These are phyloP conservation scores for Drosophila littoralis DNA, from an alignment of 1,140 invertebrate species.

Conservation along the genomic window DNA sequence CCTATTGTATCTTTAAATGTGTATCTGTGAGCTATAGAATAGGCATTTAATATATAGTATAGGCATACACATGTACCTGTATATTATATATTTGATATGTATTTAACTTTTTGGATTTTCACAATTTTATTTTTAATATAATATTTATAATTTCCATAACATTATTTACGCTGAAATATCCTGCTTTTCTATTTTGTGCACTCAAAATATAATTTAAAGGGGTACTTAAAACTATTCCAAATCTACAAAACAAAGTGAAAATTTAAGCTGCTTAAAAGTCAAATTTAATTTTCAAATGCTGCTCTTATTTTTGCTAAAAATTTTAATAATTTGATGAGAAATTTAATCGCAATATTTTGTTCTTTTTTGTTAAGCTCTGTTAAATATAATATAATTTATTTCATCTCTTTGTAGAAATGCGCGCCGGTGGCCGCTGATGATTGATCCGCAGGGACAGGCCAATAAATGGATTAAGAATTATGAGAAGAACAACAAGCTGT, in stretches of 20 bases:
- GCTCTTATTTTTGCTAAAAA: too few relatives aligned
- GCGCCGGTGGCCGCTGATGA: constrained; percentile 95
- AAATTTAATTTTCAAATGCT: too few relatives aligned
- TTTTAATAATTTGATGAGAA: too few relatives aligned
- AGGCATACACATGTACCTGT: constrained; percentile 3
- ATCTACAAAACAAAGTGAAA: too few relatives aligned
- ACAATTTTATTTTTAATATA: constrained; percentile 20
- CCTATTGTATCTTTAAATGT: constrained; percentile 39
- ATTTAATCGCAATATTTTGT: not conserved
- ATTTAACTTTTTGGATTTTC: constrained; percentile 1
- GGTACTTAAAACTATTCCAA: too few relatives aligned
- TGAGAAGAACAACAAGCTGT: constrained; percentile 94
- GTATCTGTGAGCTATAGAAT: constrained; percentile 54
- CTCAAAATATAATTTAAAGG: too few relatives aligned
- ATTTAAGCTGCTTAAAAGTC: too few relatives aligned
- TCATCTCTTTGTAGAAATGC: constrained; percentile 87
- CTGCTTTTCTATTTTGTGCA: not conserved
- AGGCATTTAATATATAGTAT: constrained; percentile 11
- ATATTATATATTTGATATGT: not conserved
- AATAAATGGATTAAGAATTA: constrained; percentile 98
- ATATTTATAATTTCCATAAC: constrained; percentile 51
- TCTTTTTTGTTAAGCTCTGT: not conserved
- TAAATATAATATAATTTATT: not conserved
- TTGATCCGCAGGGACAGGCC: constrained; percentile 97
- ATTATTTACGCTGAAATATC: constrained; percentile 57